A percentile compares a stretch with the other conserved stretches of the same genome.
Conservation (phyloP, 2,797 vertebrate species). For the Hybognathus amarus region DNA sequence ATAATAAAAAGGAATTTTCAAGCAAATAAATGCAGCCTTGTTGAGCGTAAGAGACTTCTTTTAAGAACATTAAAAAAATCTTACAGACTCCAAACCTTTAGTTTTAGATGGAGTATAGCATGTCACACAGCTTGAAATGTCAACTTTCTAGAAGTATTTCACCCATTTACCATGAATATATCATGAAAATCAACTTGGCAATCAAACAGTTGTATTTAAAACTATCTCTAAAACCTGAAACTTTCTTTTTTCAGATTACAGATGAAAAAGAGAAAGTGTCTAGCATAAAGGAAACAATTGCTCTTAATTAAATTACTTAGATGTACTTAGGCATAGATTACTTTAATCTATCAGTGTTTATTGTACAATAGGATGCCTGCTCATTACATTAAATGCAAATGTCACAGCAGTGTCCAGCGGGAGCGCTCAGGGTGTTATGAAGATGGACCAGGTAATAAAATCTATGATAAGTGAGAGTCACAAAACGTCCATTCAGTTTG, state of each 20-base stretch:
- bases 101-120: background rate
- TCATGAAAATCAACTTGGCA: background rate
- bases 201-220: background rate
- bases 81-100: background rate
- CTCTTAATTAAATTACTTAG: background rate
- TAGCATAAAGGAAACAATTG: background rate
- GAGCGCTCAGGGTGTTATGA: conserved; percentile 50
- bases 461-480: conserved; percentile 24
- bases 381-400: conserved; percentile 37
- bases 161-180: background rate
- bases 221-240: background rate
- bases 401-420: background rate
- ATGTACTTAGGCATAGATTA: background rate
- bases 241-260: background rate
- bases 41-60: background rate
- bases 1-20: background rate
- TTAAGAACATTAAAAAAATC: background rate
- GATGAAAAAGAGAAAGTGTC: background rate
- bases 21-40: background rate
- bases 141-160: background rate
- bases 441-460: conserved; percentile 53
- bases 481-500: conserved; percentile 7
- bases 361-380: background rate
- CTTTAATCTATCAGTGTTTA: background rate
- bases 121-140: background rate